These are phyloP conservation scores for Acrobasis repandana DNA, from an alignment of 2,888 invertebrate species.

Conservation along the genomic window DNA sequence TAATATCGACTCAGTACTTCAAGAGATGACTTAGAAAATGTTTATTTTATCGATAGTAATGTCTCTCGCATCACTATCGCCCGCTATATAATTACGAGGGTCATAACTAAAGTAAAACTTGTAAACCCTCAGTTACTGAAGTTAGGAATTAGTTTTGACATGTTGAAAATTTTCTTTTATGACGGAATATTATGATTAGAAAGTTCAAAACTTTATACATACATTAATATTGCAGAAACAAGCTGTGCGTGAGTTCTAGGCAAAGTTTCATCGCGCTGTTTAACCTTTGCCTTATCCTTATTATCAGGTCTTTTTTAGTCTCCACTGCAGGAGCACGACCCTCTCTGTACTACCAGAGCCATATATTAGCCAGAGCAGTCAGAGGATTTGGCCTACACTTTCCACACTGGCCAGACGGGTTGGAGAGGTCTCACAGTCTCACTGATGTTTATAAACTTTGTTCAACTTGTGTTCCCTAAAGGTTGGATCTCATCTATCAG, in stretches of 20 bases:
- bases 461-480: too few species aligned
- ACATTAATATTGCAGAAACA: not conserved
- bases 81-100: not conserved
- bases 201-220: not conserved
- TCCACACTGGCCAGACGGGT: too few species aligned
- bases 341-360: too few species aligned
- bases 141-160: constrained; percentile 11
- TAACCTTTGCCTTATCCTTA: not conserved
- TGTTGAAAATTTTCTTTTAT: constrained; percentile 8
- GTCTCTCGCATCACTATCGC: not conserved
- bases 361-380: too few species aligned
- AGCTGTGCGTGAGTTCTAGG: not conserved
- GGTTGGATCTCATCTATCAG: too few species aligned
- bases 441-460: too few species aligned
- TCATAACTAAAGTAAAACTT: constrained; percentile 2
- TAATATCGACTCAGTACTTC: too few species aligned
- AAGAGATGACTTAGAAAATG: too few species aligned
- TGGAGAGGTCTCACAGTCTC: too few species aligned
- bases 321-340: too few species aligned
- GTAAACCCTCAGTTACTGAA: not conserved
- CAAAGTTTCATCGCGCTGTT: not conserved
- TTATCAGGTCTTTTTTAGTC: too few species aligned
- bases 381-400: too few species aligned
- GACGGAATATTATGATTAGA: constrained; percentile 1
- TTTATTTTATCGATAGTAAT: not conserved